A percentile compares a stretch with the other conserved stretches of the same genome.
Evolutionary conservation across 1,140 invertebrate genomes (phyloP).

Genomic region (Dreissena polymorpha): DNA sequence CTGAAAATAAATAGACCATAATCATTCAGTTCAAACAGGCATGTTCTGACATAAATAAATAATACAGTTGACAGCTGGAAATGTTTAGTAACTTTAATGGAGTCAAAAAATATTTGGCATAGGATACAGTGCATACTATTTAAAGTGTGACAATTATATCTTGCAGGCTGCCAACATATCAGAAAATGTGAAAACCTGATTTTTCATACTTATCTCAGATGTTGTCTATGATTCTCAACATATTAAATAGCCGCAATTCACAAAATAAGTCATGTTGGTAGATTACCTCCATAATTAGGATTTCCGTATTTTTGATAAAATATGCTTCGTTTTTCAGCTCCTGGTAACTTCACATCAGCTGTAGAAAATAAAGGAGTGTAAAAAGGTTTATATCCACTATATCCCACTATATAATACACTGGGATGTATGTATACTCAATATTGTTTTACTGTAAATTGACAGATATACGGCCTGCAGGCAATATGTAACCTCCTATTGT

Average conservation of each 20-base stretch:
- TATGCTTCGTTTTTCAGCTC: conserved; percentile 83
- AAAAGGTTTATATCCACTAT: background rate
- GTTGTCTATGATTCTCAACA: background rate
- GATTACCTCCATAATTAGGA: conserved; percentile 83
- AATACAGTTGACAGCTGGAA: too few species aligned
- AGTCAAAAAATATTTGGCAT: background rate
- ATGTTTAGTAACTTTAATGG: background rate
- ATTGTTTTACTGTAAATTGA: too few species aligned
- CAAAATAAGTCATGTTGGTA: background rate
- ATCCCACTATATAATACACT: too few species aligned
- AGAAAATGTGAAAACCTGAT: too few species aligned
- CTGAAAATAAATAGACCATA: conserved; percentile 69
- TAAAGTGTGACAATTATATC: too few species aligned
- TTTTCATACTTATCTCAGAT: too few species aligned
- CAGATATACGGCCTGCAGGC: too few species aligned
- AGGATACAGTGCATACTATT: background rate
- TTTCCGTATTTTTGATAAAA: conserved; percentile 86
- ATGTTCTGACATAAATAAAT: background rate
- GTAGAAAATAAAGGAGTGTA: conserved; percentile 35
- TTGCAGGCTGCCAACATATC: too few species aligned
- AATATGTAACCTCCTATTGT: too few species aligned
- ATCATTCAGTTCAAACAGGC: background rate
- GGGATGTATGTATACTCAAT: too few species aligned
- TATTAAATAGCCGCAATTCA: background rate
- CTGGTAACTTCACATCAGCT: conserved; percentile 84